Base-by-base conservation (phyloP, 2,113 vertebrate genomes). In the Chaetodon auriga region DNA sequence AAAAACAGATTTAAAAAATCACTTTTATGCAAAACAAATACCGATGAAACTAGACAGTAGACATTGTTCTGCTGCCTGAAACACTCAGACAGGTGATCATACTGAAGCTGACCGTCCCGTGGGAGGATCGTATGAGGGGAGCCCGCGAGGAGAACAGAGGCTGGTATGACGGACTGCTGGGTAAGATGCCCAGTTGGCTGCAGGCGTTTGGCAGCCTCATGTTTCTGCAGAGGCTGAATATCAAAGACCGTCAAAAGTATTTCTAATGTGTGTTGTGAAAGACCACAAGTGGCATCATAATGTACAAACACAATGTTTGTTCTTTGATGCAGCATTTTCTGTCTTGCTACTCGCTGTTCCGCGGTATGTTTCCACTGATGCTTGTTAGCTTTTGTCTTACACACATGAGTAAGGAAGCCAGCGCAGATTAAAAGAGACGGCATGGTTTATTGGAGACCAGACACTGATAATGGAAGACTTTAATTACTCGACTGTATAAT, bases 71-170 rank as follows among this genome's bases (percentile, higher is more conserved):
- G 58, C 63, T 21, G 65, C 55, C 83, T 78, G 63, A 81, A 79
- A 82, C 77, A 48, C 70, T 84, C 75, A 76, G 68, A 84, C 89
- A 92, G 87, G 87, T 86, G 87, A 89, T 87, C 54, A 49, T 12
- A 19, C 61, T 64, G 49, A 83, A 73, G 82, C 72, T 10, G n/a
- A 68, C 68, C 57, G 57, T 85, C 66, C 81, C 64, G 2, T 60
- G 72, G 57, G 81, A 79, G 62, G 80, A 81, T 80, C 57, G n/a
- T 66, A 71, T 84, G 80, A 81, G 69, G 68, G 68, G 58, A 71
- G 73, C 53, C 77, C 61, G 46, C 1, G 45, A 65, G 78, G 66
- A 53, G 61, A 81, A 57, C 45, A 65, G 61, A 80, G 72, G 68
- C 66, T 62, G 41, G 49, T 48, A 19, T 70, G 60, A 84, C 53